These are phyloP conservation scores for Leptinotarsa texana DNA, from an alignment of 1,140 invertebrate genomes.

Conservation along the genomic window DNA sequence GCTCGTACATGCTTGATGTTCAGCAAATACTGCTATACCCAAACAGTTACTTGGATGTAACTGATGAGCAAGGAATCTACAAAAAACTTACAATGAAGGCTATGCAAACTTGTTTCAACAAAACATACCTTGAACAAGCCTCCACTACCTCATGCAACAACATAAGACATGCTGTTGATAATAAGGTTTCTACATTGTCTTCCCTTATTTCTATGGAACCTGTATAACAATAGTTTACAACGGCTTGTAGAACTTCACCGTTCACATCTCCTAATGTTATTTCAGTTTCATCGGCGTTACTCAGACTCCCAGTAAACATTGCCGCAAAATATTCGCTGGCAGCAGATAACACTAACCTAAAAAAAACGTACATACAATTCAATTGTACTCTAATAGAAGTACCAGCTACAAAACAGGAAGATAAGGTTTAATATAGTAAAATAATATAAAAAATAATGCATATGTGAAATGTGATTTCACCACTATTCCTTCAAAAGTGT, in stretches of 20 bases:
- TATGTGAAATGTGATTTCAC: no score
- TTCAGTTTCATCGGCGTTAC: constrained; percentile 83
- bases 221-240: constrained; percentile 90
- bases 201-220: constrained; percentile 77
- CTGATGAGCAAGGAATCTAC: constrained; percentile 82
- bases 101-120: not conserved
- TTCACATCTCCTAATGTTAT: constrained; percentile 83
- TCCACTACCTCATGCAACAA: constrained; percentile 86
- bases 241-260: constrained; percentile 77
- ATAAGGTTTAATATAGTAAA: no score
- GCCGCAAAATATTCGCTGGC: constrained; percentile 93
- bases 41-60: constrained; percentile 93
- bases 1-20: constrained; percentile 81
- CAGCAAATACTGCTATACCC: constrained; percentile 90
- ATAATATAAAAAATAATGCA: no score
- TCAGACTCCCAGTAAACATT: constrained; percentile 88
- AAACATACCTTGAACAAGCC: constrained; percentile 72
- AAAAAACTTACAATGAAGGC: not conserved
- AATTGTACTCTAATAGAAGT: not conserved
- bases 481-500: no score
- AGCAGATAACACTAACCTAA: constrained; percentile 79
- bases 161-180: constrained; percentile 85
- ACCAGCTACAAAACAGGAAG: no score
- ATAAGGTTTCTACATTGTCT: constrained; percentile 82
- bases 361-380: constrained; percentile 33